Conservation (phyloP, 2,113 vertebrate species). For the Okapia johnstoni region DNA sequence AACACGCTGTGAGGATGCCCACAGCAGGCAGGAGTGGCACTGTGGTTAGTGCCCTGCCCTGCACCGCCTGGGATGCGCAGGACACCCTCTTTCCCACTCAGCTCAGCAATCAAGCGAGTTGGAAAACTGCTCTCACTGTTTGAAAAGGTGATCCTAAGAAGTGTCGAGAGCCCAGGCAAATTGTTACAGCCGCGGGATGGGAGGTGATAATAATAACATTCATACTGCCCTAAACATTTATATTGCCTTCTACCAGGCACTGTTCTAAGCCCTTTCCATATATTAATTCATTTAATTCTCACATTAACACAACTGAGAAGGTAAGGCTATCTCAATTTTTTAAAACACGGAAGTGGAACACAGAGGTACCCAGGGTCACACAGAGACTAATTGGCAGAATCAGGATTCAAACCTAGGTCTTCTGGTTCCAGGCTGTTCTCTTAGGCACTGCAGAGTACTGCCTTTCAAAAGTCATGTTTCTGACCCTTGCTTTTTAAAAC, state of each 20-base stretch:
- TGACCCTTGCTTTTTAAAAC: not conserved
- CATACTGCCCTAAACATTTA: not conserved
- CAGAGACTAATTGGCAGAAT: not conserved
- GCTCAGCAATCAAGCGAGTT: not conserved
- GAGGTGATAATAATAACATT: not conserved
- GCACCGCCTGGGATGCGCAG: not conserved
- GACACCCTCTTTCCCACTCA: not conserved
- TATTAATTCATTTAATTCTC: not conserved
- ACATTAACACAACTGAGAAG: not conserved
- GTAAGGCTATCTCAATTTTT: not conserved
- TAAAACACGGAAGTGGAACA: not conserved
- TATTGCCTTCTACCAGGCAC: not conserved
- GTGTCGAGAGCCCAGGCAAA: not conserved
- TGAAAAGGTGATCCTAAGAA: not conserved
- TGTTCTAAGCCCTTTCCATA: not conserved
- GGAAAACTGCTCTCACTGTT: not conserved
- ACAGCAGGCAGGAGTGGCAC: not conserved
- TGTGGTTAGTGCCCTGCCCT: not conserved
- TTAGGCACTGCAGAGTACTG: no score
- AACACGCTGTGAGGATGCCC: not conserved
- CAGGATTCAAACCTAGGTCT: not conserved
- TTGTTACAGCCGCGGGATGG: not conserved
- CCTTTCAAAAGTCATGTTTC: not conserved
- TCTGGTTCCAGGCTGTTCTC: not conserved
- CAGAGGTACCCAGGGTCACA: not conserved